These are phyloP conservation scores for Picus viridis DNA, from an alignment of 2,797 vertebrate genomes.

Conservation along the genomic window DNA sequence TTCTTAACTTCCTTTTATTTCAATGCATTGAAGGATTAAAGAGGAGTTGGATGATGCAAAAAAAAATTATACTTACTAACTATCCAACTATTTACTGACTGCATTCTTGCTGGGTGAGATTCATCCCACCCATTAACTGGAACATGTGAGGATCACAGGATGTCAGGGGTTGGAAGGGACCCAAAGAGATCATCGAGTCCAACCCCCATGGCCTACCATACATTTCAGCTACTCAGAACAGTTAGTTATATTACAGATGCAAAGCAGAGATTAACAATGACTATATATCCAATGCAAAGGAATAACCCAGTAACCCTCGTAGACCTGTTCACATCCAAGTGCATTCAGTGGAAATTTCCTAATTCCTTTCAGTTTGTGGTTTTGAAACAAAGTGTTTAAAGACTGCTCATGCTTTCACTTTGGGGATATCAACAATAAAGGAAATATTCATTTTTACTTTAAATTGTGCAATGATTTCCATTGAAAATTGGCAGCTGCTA, in stretches of 20 bases:
- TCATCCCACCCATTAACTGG: not conserved
- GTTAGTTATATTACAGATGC: not conserved
- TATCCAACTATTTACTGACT: not conserved
- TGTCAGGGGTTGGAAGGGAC: too few species aligned
- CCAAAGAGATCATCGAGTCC: too few species aligned
- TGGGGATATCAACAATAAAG: not conserved
- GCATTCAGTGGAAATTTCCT: not conserved
- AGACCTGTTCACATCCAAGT: not conserved
- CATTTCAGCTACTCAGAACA: not conserved
- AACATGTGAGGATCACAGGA: not conserved
- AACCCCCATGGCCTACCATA: not conserved
- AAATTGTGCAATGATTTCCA: not conserved
- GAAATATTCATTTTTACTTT: not conserved
- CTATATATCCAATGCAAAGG: not conserved
- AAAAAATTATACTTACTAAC: not conserved
- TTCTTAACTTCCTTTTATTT: not conserved
- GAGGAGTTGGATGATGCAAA: not conserved
- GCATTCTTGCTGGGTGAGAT: not conserved
- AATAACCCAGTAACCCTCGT: not conserved
- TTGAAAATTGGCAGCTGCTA: slow-evolving; percentile 17
- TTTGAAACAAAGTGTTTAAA: not conserved
- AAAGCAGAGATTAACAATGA: not conserved
- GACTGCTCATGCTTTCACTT: not conserved
- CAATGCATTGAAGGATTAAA: not conserved
- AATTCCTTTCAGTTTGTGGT: not conserved